Evolutionary conservation across 2,113 vertebrate species (phyloP).

Genomic region (Psilopsiagon aurifrons): DNA sequence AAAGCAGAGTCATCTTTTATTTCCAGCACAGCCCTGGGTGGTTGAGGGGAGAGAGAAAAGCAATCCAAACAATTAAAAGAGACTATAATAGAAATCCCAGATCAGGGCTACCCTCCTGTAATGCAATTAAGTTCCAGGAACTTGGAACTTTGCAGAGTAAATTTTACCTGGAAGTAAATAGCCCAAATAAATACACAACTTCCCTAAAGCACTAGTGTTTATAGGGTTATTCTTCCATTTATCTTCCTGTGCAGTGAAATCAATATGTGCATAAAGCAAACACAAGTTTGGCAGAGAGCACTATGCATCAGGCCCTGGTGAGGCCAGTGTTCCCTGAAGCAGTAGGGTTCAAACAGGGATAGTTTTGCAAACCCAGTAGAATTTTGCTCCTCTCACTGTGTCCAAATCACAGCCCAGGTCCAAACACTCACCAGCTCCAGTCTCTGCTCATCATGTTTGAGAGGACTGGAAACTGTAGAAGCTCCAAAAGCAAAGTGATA

Average conservation of each 20-base stretch:
- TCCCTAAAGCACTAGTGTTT: neutral
- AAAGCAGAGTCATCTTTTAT: neutral
- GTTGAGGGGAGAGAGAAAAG: neutral
- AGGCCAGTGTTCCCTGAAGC: neutral
- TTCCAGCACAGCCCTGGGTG: neutral
- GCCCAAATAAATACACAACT: neutral
- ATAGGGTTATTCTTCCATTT: conserved; percentile 14
- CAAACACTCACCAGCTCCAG: neutral
- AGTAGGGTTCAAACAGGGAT: neutral
- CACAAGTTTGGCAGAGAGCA: neutral
- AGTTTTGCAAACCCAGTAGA: neutral
- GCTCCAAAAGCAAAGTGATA: neutral
- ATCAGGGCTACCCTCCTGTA: neutral
- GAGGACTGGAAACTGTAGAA: neutral
- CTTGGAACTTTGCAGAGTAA: neutral
- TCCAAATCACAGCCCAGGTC: neutral
- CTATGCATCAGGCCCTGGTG: neutral
- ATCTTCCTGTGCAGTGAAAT: neutral
- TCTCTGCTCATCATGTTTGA: neutral
- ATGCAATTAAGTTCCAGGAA: neutral
- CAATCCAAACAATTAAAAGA: conserved; percentile 16
- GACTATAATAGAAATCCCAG: neutral
- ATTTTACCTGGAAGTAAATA: conserved; percentile 43
- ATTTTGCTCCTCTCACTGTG: neutral
- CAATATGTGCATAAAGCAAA: neutral